Base-by-base conservation (phyloP, 2,797 vertebrate genomes). In the Gephyroberyx darwinii region DNA sequence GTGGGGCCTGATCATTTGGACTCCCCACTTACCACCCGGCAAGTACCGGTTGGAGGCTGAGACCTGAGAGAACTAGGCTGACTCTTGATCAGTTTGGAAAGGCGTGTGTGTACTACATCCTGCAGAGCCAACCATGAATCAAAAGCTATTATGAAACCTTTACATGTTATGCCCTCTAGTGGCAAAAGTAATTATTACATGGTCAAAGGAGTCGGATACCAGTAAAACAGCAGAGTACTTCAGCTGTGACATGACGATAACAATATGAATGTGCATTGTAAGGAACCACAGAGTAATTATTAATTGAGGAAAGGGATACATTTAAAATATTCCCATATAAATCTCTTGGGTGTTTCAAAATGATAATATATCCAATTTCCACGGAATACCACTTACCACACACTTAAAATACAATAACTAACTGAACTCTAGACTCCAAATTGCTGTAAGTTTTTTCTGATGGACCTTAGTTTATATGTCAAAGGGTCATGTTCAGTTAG, bases 141-240 rank as follows among this genome's bases (percentile, higher is more conserved):
- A 10, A 45, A 22, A 45, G 35, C 14, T 30, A 5, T 8, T 2
- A 0, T 63, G 20, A 89, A 84, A 63, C 16, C 82, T 89, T 77
- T 74, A 43, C 41, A 19, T 70, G 9, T 66, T 5, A 16, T 50
- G 78, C 74, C 88, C 82, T 84, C 91, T 84, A 56, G 84, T 87
- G 90, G 79, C 22, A 48, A 35, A 1, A 26, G 10, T 22, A 1
- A 68, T 17, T 22, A 6, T 43, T 69, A 70, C 71, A 35, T 10
- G 1, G 39, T 31, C 10, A 52, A 9, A 55, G 14, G 20, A 33
- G 0, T 9, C 39, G 3, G 12, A 1, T 12, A 7, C 12, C 41
- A 16, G 41, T 14, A 14, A 43, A 12, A 33, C 7, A 6, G 31
- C 7, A 33, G 31, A 33, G n/a, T n/a, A n/a, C n/a, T n/a, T n/a